phyloP scores from a whole-genome alignment of 53 echinoderm and acorn worm species.

The Apostichopus leukothele region DNA sequence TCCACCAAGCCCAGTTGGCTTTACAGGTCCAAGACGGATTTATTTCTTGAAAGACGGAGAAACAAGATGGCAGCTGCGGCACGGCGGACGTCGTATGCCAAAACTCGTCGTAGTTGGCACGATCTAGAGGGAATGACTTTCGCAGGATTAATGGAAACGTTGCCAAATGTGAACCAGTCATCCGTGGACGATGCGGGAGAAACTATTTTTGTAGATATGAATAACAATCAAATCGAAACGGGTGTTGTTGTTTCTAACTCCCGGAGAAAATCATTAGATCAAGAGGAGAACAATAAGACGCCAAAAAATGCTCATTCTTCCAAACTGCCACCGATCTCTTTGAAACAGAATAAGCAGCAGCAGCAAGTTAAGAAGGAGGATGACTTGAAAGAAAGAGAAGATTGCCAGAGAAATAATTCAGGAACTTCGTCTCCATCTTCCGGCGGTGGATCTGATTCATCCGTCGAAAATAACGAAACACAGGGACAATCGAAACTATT shows the following conservation, averaged over 20 bases:
- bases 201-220: neutral
- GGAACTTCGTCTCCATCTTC: neutral
- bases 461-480: neutral
- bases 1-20: conserved; percentile 68
- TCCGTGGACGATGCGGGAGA: neutral
- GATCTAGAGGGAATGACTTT: conserved; percentile 81
- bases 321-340: conserved; percentile 69
- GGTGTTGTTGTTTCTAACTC: neutral
- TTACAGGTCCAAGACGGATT: conserved; percentile 91
- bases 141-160: conserved; percentile 68
- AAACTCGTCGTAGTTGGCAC: conserved; percentile 31
- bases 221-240: conserved; percentile 1
- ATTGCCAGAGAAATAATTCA: neutral
- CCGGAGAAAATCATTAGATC: neutral
- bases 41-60: conserved; percentile 87
- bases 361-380: neutral
- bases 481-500: neutral
- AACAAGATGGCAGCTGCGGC: conserved; percentile 50
- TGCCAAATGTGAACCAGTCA: conserved; percentile 52
- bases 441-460: neutral
- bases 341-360: conserved; percentile 46
- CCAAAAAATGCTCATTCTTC: conserved; percentile 20
- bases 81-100: conserved; percentile 31
- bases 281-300: neutral
- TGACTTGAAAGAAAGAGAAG: neutral